These are phyloP conservation scores for Dorcus hopei DNA, from an alignment of 2,888 invertebrate species.

Conservation along the genomic window DNA sequence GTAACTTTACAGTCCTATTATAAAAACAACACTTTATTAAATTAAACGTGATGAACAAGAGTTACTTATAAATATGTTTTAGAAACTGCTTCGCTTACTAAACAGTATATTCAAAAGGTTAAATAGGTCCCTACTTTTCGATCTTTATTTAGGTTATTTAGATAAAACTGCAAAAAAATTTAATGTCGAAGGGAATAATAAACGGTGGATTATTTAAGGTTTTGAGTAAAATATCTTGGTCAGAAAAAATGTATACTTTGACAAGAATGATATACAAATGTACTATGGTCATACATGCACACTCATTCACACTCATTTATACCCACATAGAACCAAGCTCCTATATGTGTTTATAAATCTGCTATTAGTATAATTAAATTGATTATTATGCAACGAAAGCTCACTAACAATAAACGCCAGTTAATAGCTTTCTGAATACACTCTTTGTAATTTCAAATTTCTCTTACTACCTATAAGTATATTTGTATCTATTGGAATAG, in stretches of 20 bases:
- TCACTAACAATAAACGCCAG: conserved; percentile 32
- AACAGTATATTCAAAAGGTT: too few relatives aligned
- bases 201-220: too few relatives aligned
- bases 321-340: conserved; percentile 52
- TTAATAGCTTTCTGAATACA: conserved; percentile 33
- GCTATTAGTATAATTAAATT: conserved; percentile 49
- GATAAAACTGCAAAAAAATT: too few relatives aligned
- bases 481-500: conserved; percentile 22
- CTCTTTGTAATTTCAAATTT: conserved; percentile 34
- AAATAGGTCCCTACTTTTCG: too few relatives aligned
- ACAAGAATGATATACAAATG: conserved; percentile 58
- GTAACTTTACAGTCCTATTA: too few relatives aligned
- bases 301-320: conserved; percentile 40
- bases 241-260: conserved; percentile 55
- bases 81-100: too few relatives aligned
- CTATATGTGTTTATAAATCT: conserved; percentile 48
- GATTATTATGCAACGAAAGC: conserved; percentile 45
- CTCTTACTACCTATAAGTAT: conserved; percentile 29
- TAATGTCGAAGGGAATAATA: too few relatives aligned
- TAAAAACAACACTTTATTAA: too few relatives aligned
- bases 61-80: too few relatives aligned
- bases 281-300: conserved; percentile 50
- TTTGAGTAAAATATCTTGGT: conserved; percentile 10
- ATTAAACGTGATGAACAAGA: too few relatives aligned
- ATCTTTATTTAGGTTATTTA: too few relatives aligned